Percentiles rank a stretch among this genome's conserved stretches.
Evolutionary conservation across 2,888 invertebrate species (phyloP).

Genomic region (Sepioteuthis lessoniana): DNA sequence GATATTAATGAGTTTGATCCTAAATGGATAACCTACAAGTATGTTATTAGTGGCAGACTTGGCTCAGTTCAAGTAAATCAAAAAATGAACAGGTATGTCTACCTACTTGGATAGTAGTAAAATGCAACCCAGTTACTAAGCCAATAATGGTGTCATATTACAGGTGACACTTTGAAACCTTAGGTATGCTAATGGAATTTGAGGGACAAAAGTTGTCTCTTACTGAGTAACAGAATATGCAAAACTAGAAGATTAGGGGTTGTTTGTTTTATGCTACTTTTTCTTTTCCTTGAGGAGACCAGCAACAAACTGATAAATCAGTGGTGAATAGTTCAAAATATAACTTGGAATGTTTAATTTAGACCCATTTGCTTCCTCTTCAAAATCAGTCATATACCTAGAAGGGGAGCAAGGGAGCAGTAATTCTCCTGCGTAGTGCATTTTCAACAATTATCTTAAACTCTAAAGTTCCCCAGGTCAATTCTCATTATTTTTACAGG

Average conservation of each 20-base stretch:
- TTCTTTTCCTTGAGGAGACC: background rate
- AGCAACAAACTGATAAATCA: background rate
- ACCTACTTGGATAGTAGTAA: too few relatives aligned
- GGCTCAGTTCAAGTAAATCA: too few relatives aligned
- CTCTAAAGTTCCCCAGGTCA: too few relatives aligned
- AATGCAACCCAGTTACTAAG: background rate
- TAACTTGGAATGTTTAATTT: background rate
- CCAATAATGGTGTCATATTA: background rate
- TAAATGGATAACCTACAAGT: too few relatives aligned
- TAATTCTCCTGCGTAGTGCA: too few relatives aligned
- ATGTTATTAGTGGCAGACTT: too few relatives aligned
- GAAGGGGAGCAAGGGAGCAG: too few relatives aligned
- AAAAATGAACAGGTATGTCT: too few relatives aligned
- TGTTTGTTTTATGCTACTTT: background rate
- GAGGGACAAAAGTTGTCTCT: background rate
- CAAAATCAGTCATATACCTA: background rate
- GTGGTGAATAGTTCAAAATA: background rate
- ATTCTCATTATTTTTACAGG: too few relatives aligned
- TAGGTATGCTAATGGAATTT: constrained; percentile 33
- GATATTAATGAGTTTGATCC: too few relatives aligned
- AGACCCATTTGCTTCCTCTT: background rate
- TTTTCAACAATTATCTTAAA: too few relatives aligned
- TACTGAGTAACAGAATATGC: background rate
- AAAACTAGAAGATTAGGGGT: background rate
- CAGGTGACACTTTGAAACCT: background rate